Conservation (phyloP, 92 coral and sea anemone species). For the Epizoanthus rinbou region DNA sequence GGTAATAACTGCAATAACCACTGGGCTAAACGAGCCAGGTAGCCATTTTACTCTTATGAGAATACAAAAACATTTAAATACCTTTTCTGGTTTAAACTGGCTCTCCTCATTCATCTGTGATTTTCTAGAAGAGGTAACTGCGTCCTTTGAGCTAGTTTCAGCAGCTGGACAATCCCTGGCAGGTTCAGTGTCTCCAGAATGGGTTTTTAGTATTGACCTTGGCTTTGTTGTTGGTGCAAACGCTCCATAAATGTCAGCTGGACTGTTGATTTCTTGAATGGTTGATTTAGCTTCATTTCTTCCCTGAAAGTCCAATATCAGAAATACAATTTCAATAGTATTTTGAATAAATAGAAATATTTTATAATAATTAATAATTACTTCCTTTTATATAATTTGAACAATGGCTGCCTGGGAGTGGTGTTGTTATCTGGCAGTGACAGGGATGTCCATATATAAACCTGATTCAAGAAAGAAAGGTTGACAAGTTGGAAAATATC, state of each 20-base stretch:
- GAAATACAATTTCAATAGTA: not conserved
- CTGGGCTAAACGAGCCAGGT: too few relatives aligned
- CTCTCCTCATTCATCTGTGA: not conserved
- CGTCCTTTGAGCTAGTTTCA: not conserved
- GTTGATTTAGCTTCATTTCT: not conserved
- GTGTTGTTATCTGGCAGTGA: not conserved
- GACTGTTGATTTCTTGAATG: conserved; percentile 45
- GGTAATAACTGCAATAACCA: too few relatives aligned
- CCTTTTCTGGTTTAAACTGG: conserved; percentile 28
- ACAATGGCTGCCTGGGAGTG: not conserved
- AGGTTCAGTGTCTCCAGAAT: conserved; percentile 47
- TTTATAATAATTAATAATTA: not conserved
- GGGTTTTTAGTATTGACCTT: conserved; percentile 67
- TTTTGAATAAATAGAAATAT: not conserved
- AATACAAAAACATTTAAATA: not conserved
- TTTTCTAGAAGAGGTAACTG: too few relatives aligned
- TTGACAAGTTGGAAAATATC: too few relatives aligned
- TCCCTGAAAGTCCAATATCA: not conserved
- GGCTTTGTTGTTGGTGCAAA: conserved; percentile 55
- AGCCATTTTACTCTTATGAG: not conserved
- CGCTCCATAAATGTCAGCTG: conserved; percentile 76
- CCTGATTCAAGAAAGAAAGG: too few relatives aligned
- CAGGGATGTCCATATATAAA: too few relatives aligned
- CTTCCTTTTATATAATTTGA: too few relatives aligned
- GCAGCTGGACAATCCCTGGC: not conserved